phyloP scores from a whole-genome alignment of 2,797 vertebrate genomes.

The Taeniopygia guttata region DNA sequence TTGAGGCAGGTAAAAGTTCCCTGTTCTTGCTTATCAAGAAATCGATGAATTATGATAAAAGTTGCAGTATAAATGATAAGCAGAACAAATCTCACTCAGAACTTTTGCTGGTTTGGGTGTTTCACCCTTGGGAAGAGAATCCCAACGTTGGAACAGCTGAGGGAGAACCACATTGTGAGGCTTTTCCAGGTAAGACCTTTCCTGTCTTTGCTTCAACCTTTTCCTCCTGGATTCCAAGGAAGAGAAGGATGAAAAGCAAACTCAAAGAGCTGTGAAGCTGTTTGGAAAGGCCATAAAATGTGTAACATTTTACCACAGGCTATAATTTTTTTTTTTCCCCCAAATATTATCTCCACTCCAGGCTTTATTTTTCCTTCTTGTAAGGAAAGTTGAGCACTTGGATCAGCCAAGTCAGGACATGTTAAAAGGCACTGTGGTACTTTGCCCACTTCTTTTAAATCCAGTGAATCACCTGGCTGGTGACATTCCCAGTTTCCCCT shows the following conservation, averaged over 20 bases:
- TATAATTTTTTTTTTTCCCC: background rate
- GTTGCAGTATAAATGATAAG: background rate
- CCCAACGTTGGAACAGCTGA: fast-evolving
- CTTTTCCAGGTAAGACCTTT: fast-evolving
- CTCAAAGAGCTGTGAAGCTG: background rate
- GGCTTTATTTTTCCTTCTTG: background rate
- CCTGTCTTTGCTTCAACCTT: background rate
- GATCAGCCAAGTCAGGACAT: background rate
- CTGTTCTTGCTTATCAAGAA: background rate
- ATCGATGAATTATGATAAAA: background rate
- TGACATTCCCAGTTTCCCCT: background rate
- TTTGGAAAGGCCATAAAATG: background rate
- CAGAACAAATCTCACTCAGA: background rate
- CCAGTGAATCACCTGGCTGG: background rate
- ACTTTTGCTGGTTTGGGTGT: fast-evolving
- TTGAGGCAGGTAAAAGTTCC: background rate
- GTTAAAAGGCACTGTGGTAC: background rate
- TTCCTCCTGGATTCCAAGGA: background rate
- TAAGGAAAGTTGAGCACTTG: background rate
- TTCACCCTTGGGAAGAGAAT: background rate
- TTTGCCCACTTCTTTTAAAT: background rate
- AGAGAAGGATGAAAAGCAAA: background rate
- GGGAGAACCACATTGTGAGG: fast-evolving
- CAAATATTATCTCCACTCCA: background rate
- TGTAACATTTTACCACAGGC: background rate